Percentiles rank a stretch among this genome's conserved stretches.
Conservation (phyloP, 1,140 invertebrate species). For the Drosophila chauvacae region DNA sequence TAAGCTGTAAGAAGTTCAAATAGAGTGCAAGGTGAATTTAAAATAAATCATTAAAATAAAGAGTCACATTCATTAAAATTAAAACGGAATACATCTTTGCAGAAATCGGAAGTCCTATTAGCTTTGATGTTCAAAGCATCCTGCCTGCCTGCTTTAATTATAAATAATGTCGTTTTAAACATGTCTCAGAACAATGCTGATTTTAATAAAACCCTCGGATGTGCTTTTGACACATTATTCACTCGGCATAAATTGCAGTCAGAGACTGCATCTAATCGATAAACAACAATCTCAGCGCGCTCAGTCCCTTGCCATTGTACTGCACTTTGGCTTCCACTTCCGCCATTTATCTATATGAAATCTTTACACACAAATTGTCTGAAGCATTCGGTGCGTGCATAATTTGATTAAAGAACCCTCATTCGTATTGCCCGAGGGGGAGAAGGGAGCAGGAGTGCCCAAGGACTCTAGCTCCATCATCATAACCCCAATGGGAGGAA, state of each 20-base stretch:
- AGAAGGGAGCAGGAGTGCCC: not conserved
- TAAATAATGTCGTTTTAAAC: not conserved
- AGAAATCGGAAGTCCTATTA: not conserved
- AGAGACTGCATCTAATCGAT: not conserved
- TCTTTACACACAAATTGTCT: slow-evolving; percentile 43
- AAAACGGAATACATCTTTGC: not conserved
- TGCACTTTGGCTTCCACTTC: slow-evolving; percentile 16
- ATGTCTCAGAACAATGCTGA: not conserved
- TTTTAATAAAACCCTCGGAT: slow-evolving; percentile 10
- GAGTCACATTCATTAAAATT: not conserved
- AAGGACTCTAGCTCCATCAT: not conserved
- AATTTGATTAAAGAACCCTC: slow-evolving; percentile 52
- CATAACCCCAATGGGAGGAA: slow-evolving; percentile 14
- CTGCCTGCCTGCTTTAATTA: not conserved
- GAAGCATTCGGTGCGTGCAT: slow-evolving; percentile 43
- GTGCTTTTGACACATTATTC: not conserved
- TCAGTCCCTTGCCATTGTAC: slow-evolving; percentile 12
- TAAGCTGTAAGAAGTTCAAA: too few species aligned
- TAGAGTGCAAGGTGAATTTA: not conserved
- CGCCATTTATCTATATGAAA: slow-evolving; percentile 29
- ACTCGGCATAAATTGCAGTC: not conserved
- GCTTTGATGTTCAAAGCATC: not conserved
- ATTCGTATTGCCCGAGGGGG: not conserved
- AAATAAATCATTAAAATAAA: not conserved
- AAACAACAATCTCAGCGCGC: slow-evolving; percentile 4